Conservation (phyloP, 2,888 invertebrate genomes). For the Pachymerium ferrugineum region DNA sequence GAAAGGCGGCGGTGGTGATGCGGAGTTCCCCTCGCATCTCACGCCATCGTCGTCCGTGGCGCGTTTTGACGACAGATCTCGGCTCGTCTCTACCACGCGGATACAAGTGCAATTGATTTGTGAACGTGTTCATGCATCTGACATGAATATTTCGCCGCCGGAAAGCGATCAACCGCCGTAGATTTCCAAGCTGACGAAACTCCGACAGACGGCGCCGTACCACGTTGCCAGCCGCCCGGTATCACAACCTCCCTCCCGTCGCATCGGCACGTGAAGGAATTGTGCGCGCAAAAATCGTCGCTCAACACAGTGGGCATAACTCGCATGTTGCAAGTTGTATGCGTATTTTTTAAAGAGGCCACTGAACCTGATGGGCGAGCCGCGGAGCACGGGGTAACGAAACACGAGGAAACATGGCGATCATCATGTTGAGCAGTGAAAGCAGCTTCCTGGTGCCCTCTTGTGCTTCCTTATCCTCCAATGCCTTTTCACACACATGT, state of each 20-base stretch:
- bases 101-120: constrained; percentile 20
- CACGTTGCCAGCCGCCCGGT: not conserved
- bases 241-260: not conserved
- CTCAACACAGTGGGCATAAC: too few species aligned
- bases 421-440: constrained; percentile 9
- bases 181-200: not conserved
- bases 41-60: constrained; percentile 15
- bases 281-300: not conserved
- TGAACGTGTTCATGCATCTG: not conserved
- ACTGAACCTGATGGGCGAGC: not conserved
- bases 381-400: constrained; percentile 21
- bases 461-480: constrained; percentile 5
- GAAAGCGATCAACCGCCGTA: constrained; percentile 20
- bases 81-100: constrained; percentile 2
- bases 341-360: constrained; percentile 23
- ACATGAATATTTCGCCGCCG: constrained; percentile 1
- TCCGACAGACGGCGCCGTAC: not conserved
- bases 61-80: not conserved
- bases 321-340: too few species aligned
- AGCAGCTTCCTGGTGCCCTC: constrained; percentile 22
- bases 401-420: constrained; percentile 27
- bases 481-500: constrained; percentile 23
- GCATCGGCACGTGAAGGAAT: too few species aligned
- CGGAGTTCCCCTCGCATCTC: constrained; percentile 22
- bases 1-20: constrained; percentile 24